These are phyloP conservation scores for Psylliodes chrysocephalus DNA, from an alignment of 2,888 invertebrate species.

Conservation along the genomic window DNA sequence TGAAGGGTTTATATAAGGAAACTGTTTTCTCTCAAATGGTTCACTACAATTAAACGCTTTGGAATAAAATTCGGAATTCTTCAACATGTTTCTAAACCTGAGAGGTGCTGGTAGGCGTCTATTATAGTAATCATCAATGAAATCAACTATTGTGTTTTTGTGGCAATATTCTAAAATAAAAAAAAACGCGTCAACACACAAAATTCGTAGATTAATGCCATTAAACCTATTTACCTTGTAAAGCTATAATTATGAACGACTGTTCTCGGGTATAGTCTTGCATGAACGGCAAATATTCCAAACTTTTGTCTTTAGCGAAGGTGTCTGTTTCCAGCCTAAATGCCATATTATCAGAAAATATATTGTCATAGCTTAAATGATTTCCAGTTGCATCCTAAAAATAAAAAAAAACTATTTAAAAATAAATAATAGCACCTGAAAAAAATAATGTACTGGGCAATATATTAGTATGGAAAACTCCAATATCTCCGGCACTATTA, in stretches of 20 bases:
- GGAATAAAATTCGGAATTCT: slow-evolving; percentile 26
- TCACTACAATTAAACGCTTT: slow-evolving; percentile 11
- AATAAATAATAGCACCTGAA: too few relatives aligned
- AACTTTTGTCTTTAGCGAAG: not conserved
- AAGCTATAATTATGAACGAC: slow-evolving; percentile 14
- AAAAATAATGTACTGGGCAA: too few relatives aligned
- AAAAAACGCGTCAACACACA: not conserved
- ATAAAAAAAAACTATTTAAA: slow-evolving; percentile 9
- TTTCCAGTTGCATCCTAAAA: slow-evolving; percentile 15
- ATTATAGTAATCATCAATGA: slow-evolving; percentile 25
- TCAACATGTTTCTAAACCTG: slow-evolving; percentile 23
- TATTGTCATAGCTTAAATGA: slow-evolving; percentile 10
- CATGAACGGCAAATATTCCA: slow-evolving; percentile 13
- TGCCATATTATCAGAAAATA: slow-evolving; percentile 26
- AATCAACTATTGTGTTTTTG: slow-evolving; percentile 5
- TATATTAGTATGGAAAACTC: too few relatives aligned
- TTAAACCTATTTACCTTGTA: slow-evolving; percentile 29
- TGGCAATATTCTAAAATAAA: slow-evolving; percentile 27
- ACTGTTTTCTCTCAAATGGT: slow-evolving; percentile 2
- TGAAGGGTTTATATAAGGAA: slow-evolving; percentile 11
- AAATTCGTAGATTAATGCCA: not conserved
- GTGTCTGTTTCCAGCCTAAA: slow-evolving; percentile 24
- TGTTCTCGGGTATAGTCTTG: slow-evolving; percentile 7
- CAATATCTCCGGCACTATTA: too few relatives aligned
- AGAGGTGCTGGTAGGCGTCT: slow-evolving; percentile 21